These are phyloP conservation scores for Priocnemis perturbator DNA, from an alignment of 2,888 invertebrate species.

Conservation along the genomic window DNA sequence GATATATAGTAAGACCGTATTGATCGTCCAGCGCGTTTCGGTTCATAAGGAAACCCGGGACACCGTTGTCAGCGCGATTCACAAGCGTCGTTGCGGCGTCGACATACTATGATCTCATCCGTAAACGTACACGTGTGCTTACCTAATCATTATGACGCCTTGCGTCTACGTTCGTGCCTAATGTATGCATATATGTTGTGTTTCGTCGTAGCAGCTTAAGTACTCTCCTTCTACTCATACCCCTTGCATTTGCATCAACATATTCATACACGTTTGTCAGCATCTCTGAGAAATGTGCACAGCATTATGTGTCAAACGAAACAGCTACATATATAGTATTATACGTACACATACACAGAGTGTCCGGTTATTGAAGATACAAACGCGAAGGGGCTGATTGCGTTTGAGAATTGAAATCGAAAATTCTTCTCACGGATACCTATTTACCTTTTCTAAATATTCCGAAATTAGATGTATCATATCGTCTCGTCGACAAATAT, in stretches of 20 bases:
- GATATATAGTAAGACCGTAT: background rate
- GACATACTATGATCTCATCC: slow-evolving; percentile 51
- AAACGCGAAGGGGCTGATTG: no score
- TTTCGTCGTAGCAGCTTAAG: slow-evolving; percentile 4
- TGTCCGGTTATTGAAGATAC: no score
- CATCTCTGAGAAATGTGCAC: slow-evolving; percentile 42
- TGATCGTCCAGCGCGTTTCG: background rate
- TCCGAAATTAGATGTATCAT: no score
- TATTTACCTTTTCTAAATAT: no score
- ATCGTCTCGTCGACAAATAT: no score
- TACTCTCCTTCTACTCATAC: background rate
- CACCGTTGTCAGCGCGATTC: slow-evolving; percentile 8
- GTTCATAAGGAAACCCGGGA: slow-evolving; percentile 41
- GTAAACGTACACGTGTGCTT: slow-evolving; percentile 23
- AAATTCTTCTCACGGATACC: no score
- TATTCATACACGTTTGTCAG: slow-evolving; percentile 56
- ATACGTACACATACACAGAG: no score
- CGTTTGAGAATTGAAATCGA: no score
- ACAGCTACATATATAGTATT: background rate
- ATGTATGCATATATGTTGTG: slow-evolving; percentile 12
- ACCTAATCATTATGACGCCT: slow-evolving; percentile 22
- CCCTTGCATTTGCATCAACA: slow-evolving; percentile 20
- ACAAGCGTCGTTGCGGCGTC: slow-evolving; percentile 56
- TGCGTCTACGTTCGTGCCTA: slow-evolving; percentile 35
- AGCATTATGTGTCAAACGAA: slow-evolving; percentile 25